These are phyloP conservation scores for Microtus ochrogaster DNA, from an alignment of 2,113 vertebrate species.

Conservation along the genomic window DNA sequence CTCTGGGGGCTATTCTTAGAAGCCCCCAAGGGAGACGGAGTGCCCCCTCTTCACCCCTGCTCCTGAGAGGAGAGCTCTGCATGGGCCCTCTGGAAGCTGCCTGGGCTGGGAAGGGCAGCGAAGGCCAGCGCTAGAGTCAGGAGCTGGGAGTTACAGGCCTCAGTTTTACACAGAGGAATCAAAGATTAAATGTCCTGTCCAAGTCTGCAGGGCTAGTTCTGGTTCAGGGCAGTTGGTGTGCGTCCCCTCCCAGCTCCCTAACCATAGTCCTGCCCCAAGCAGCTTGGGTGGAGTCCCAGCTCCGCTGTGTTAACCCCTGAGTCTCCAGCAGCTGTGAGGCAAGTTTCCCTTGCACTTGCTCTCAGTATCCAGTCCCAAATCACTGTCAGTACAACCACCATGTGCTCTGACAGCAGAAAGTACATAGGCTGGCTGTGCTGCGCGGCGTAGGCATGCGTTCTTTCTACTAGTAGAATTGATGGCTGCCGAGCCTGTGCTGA, in stretches of 20 bases:
- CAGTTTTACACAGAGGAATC: slow-evolving; percentile 6
- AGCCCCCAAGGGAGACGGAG: slow-evolving; percentile 75
- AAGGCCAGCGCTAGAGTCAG: background rate
- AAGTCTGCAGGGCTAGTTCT: slow-evolving; percentile 42
- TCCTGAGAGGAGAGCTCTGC: slow-evolving; percentile 3
- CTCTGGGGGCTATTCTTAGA: slow-evolving; percentile 83
- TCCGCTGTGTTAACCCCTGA: slow-evolving; percentile 57
- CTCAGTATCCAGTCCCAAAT: background rate
- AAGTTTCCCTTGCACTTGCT: background rate
- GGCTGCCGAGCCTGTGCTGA: slow-evolving; percentile 1
- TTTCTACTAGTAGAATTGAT: background rate
- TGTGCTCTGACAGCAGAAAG: no score
- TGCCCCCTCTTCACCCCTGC: slow-evolving; percentile 68
- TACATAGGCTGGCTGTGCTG: background rate
- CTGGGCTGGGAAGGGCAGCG: slow-evolving; percentile 38
- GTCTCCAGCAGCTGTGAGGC: slow-evolving; percentile 28
- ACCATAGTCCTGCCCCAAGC: slow-evolving; percentile 36
- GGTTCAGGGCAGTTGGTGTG: slow-evolving; percentile 12
- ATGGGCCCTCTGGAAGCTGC: background rate
- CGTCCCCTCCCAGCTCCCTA: slow-evolving; percentile 49
- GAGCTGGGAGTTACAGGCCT: background rate
- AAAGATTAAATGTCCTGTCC: background rate
- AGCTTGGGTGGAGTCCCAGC: slow-evolving; percentile 54
- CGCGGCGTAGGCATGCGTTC: background rate
- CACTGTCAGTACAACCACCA: no score